These are phyloP conservation scores for Thunnus albacares DNA, from an alignment of 2,797 vertebrate species.

Conservation along the genomic window DNA sequence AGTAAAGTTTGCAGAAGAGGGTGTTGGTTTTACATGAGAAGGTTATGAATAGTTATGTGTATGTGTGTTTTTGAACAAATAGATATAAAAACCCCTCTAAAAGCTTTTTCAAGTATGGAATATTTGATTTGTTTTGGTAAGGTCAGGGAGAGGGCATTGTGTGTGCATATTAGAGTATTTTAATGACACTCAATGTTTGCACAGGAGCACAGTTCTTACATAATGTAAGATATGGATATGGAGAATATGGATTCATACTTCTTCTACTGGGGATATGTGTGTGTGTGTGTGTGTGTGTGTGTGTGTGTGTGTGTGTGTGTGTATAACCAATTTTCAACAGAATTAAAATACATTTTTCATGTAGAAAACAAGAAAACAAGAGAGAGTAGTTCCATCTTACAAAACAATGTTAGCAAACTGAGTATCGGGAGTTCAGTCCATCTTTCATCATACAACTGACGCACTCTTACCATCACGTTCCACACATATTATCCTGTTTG, in stretches of 20 bases:
- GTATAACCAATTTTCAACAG: not conserved
- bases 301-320: not conserved
- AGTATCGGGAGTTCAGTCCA: not conserved
- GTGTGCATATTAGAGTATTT: not conserved
- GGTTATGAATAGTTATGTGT: too few species aligned
- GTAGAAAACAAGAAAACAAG: not conserved
- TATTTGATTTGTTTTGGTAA: not conserved
- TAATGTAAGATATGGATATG: too few species aligned
- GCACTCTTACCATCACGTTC: constrained; percentile 1
- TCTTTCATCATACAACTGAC: constrained; percentile 20
- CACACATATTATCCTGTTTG: constrained; percentile 32
- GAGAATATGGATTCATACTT: not conserved
- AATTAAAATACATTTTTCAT: not conserved
- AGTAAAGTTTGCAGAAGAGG: not conserved
- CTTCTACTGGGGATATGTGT: not conserved
- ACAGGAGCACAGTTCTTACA: not conserved
- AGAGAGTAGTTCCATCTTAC: constrained; percentile 12
- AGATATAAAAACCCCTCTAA: too few species aligned
- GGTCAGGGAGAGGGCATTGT: not conserved
- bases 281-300: not conserved
- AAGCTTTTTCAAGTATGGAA: not conserved
- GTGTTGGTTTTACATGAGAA: too few species aligned
- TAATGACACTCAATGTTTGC: not conserved
- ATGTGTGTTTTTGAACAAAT: too few species aligned
- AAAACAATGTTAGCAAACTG: not conserved